Percentiles rank a stretch among this genome's conserved stretches.
Conservation (phyloP, 2,113 vertebrate genomes). For the Poeciliopsis prolifica region DNA sequence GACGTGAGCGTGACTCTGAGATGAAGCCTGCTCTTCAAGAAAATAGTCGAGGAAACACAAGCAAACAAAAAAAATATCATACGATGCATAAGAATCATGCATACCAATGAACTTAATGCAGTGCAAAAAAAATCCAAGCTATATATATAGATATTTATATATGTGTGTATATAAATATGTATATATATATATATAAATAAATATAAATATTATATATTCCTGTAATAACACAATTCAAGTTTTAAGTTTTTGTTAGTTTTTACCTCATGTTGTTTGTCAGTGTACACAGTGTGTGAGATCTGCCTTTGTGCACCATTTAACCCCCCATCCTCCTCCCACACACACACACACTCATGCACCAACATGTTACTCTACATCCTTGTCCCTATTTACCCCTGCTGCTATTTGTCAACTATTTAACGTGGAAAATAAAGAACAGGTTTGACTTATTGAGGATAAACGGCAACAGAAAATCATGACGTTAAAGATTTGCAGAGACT, state of each 20-base stretch:
- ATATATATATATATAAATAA: conserved; percentile 43
- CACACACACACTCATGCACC: background rate
- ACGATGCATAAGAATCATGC: conserved; percentile 70
- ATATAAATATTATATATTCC: conserved; percentile 77
- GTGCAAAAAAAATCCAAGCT: conserved; percentile 78
- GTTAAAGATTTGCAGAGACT: conserved; percentile 36
- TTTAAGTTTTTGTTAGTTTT: conserved; percentile 73
- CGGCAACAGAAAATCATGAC: conserved; percentile 42
- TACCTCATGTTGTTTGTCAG: conserved; percentile 72
- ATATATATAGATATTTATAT: conserved; percentile 67
- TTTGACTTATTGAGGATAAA: conserved; percentile 55
- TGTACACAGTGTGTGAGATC: conserved; percentile 77
- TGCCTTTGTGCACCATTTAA: conserved; percentile 71
- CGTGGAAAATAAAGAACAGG: conserved; percentile 38
- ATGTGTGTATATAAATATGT: conserved; percentile 30
- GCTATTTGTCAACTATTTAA: conserved; percentile 52
- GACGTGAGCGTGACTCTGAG: conserved; percentile 62
- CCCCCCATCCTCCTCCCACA: background rate
- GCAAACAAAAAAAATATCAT: conserved; percentile 49
- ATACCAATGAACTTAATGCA: conserved; percentile 78
- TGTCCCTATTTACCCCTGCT: conserved; percentile 30
- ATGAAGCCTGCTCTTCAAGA: conserved; percentile 58
- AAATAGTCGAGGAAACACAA: conserved; percentile 39
- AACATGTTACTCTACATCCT: conserved; percentile 2
- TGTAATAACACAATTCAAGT: conserved; percentile 78